These are phyloP conservation scores for Sphenodon punctatus DNA, from an alignment of 2,797 vertebrate genomes.

Conservation along the genomic window DNA sequence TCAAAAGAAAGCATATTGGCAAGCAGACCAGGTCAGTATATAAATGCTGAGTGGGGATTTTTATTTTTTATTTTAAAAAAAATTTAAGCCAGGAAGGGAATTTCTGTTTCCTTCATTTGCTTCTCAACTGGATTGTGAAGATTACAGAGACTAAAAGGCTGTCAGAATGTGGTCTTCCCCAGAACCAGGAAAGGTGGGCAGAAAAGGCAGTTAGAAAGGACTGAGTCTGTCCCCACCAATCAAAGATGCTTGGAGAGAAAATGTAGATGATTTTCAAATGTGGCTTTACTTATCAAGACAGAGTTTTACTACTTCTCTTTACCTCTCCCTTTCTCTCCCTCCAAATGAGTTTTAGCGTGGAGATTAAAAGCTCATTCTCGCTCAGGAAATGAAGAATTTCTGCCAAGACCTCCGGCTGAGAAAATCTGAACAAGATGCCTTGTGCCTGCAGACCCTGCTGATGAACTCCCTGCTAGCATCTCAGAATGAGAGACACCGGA, in stretches of 20 bases:
- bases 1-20: background rate
- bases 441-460: background rate
- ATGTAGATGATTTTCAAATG: background rate
- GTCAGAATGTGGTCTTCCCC: background rate
- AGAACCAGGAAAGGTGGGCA: background rate
- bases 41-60: no score
- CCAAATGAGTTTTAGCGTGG: constrained; percentile 36
- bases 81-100: background rate
- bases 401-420: constrained; percentile 69
- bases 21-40: background rate
- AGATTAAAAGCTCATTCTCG: constrained; percentile 60
- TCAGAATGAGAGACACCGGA: background rate
- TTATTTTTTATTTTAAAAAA: no score
- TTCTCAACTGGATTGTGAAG: background rate
- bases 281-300: background rate
- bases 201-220: background rate
- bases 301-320: background rate
- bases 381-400: constrained; percentile 57
- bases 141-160: background rate
- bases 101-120: background rate
- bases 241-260: background rate
- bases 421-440: constrained; percentile 67
- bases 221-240: background rate
- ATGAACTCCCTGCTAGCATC: background rate
- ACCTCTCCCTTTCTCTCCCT: background rate